Evolutionary conservation across 2,888 invertebrate species (phyloP).

Genomic region (Lithophane semibrunnea): DNA sequence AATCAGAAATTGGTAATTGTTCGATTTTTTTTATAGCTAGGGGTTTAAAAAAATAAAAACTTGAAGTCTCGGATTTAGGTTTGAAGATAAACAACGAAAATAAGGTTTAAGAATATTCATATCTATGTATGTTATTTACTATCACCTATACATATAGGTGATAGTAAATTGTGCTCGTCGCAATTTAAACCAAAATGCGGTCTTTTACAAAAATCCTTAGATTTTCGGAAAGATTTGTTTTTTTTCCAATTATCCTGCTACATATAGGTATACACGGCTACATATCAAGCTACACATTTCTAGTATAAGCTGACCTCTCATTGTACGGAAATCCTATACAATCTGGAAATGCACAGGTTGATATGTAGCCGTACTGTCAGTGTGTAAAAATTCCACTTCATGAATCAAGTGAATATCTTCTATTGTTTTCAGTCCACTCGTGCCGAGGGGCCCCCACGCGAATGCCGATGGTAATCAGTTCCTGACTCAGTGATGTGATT

Average conservation of each 20-base stretch:
- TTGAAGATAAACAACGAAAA: neutral
- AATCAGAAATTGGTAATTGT: neutral
- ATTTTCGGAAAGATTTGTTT: neutral
- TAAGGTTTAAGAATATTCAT: too few relatives aligned
- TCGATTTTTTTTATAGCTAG: neutral
- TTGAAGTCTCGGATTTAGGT: too few relatives aligned
- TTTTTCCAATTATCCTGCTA: neutral
- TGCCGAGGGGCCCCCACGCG: constrained; percentile 44
- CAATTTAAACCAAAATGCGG: neutral
- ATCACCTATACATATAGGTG: too few relatives aligned
- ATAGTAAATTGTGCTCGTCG: too few relatives aligned
- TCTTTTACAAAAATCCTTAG: neutral
- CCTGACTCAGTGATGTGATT: constrained; percentile 50
- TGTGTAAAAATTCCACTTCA: neutral
- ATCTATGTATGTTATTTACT: too few relatives aligned
- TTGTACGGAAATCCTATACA: too few relatives aligned
- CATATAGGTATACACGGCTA: neutral
- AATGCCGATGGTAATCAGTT: constrained; percentile 48
- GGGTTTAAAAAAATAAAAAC: too few relatives aligned
- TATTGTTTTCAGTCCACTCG: constrained; percentile 38
- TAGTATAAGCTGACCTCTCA: too few relatives aligned
- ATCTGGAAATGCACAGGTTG: too few relatives aligned
- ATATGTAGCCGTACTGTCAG: too few relatives aligned
- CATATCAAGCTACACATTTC: too few relatives aligned
- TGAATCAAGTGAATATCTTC: constrained; percentile 6